Conservation (phyloP, 2,888 invertebrate genomes). For the Metopia argyrocephala region DNA sequence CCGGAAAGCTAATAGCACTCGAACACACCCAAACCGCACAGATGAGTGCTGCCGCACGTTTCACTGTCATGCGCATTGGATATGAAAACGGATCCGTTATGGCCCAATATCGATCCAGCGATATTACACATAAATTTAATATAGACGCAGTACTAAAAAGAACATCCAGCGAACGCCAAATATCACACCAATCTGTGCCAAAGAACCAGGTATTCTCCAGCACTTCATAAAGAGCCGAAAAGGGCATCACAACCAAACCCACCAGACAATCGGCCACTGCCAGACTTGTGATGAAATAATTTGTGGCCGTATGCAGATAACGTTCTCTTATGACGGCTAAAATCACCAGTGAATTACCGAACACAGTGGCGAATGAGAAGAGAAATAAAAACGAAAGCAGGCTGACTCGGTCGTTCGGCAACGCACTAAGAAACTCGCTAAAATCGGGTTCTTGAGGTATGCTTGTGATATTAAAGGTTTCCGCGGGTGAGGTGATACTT, state of each 20-base stretch:
- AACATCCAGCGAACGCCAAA: constrained; percentile 98
- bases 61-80: constrained; percentile 95
- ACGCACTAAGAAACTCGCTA: constrained; percentile 77
- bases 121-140: constrained; percentile 97
- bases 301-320: constrained; percentile 97
- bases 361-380: constrained; percentile 94
- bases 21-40: constrained; percentile 98
- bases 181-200: constrained; percentile 97
- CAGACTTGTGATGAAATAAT: constrained; percentile 97
- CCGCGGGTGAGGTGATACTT: constrained; percentile 54
- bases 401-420: constrained; percentile 85
- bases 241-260: constrained; percentile 98
- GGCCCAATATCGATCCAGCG: constrained; percentile 98
- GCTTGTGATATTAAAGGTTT: constrained; percentile 55
- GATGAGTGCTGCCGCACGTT: constrained; percentile 91
- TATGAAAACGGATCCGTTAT: constrained; percentile 99
- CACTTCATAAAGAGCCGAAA: constrained; percentile 94
- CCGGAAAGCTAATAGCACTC: constrained; percentile 97
- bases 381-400: constrained; percentile 89
- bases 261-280: constrained; percentile 98
- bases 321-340: constrained; percentile 94
- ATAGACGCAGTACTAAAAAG: constrained; percentile 98
- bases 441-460: constrained; percentile 76
- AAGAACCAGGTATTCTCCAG: constrained; percentile 95
- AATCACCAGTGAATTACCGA: constrained; percentile 96